These are phyloP conservation scores for Drosophila takahashii DNA, from an alignment of 1,140 invertebrate species.

Conservation along the genomic window DNA sequence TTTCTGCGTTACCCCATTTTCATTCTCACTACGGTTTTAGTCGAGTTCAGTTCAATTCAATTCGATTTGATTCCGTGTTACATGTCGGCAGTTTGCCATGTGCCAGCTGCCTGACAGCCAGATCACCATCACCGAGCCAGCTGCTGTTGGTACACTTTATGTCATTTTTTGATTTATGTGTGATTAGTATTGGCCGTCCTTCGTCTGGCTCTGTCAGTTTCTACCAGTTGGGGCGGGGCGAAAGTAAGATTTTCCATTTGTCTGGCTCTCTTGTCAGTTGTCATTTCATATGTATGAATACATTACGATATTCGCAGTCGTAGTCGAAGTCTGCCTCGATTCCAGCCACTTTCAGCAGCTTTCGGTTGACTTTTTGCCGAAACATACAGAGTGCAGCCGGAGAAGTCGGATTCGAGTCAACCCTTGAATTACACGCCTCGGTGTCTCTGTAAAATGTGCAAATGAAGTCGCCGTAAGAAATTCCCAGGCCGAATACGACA, in stretches of 20 bases:
- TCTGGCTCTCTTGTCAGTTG: constrained; percentile 75
- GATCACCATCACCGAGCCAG: constrained; percentile 40
- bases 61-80: constrained; percentile 37
- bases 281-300: constrained; percentile 81
- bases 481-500: constrained; percentile 22
- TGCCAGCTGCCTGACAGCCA: constrained; percentile 41
- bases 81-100: constrained; percentile 45
- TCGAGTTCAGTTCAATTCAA: not conserved
- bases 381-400: constrained; percentile 16
- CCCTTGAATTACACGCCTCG: constrained; percentile 71
- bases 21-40: constrained; percentile 4
- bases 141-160: constrained; percentile 64
- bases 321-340: constrained; percentile 23
- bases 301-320: constrained; percentile 54
- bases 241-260: constrained; percentile 76
- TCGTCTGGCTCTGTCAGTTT: constrained; percentile 21
- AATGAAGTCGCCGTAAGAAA: constrained; percentile 70
- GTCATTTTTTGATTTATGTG: constrained; percentile 73
- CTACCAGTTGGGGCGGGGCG: too few relatives aligned
- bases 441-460: constrained; percentile 78
- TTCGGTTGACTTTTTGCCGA: constrained; percentile 52
- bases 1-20: constrained; percentile 22
- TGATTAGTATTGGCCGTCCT: constrained; percentile 60
- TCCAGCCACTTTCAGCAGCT: constrained; percentile 50
- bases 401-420: constrained; percentile 3